Evolutionary conservation across 2,888 invertebrate genomes (phyloP), one percentile per base, ranked within the genome.

Genomic region (Branchipolynoe longqiensis): DNA sequence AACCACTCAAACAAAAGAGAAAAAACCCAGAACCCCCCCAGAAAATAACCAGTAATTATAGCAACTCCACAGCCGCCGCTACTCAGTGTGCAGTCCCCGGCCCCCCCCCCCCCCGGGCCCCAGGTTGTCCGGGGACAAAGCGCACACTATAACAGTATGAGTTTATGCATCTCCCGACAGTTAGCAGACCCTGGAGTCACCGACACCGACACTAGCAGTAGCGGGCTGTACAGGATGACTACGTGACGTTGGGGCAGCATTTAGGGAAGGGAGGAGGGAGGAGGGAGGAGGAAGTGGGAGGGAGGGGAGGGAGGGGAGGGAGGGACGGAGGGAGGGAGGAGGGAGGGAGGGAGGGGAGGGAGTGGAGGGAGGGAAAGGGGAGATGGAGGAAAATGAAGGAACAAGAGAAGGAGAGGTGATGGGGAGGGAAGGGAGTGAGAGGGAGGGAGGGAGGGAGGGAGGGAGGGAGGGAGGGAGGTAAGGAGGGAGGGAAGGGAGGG

Each of bases 321-420:
- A 25, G 62, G 62, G n/a, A 25, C 12, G 62, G n/a, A 25, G 62
- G 28, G n/a, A 25, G 62, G 62, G n/a, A n/a, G 62, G 62, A 62
- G 62, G 28, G 62, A 62, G 62, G 28, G 62, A 62, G 62, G 28
- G 62, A 62, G 62, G 28, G 62, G n/a, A 25, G 28, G 62, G n/a
- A 25, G 28, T 6, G n/a, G 62, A n/a, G 62, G n/a, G 62, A n/a
- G 62, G n/a, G 62, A n/a, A 25, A 62, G 62, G 28, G 62, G n/a
- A 25, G 28, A 25, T 14, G 62, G 28, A 25, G n/a, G 62, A n/a
- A 25, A 62, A 25, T 6, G 62, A 62, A 25, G 28, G 62, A 62
- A 25, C 6, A 25, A 62, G 62, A n/a, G 62, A 62, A 25, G 28
- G 62, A 62, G 62, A n/a, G 62, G n/a, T 12, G 28, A 25, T 14